Evolutionary conservation across 2,113 vertebrate species (phyloP).

Genomic region (Tupaia chinensis): DNA sequence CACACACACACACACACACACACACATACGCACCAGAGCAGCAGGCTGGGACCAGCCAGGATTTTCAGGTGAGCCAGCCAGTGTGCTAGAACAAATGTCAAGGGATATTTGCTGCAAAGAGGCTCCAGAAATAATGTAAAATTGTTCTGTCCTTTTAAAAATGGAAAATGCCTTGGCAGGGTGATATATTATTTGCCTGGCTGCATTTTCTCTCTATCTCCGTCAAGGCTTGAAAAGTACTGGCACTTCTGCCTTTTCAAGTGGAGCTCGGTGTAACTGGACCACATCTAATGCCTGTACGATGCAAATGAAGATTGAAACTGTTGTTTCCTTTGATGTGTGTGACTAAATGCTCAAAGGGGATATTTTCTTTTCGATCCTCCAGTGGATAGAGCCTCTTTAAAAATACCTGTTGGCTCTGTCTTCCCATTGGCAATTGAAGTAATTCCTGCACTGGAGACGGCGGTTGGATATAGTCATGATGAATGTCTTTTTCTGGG

Average conservation of each 20-base stretch:
- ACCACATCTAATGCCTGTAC: constrained; percentile 81
- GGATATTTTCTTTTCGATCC: constrained; percentile 73
- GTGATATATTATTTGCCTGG: constrained; percentile 74
- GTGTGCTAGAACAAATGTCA: constrained; percentile 13
- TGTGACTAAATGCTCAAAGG: constrained; percentile 80
- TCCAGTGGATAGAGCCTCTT: constrained; percentile 69
- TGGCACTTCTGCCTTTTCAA: constrained; percentile 69
- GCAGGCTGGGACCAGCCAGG: neutral
- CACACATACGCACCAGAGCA: neutral
- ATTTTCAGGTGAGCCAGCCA: neutral
- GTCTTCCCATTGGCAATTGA: constrained; percentile 21
- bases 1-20: no score
- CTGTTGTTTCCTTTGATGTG: constrained; percentile 81
- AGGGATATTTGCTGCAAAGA: constrained; percentile 55
- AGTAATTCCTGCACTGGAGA: neutral
- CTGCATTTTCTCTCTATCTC: constrained; percentile 70
- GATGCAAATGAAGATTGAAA: constrained; percentile 78
- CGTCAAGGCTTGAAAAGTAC: constrained; percentile 29
- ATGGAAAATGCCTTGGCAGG: constrained; percentile 65
- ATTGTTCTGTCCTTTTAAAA: constrained; percentile 76
- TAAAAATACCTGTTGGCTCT: constrained; percentile 82
- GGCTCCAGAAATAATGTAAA: constrained; percentile 61
- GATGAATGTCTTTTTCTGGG: constrained; percentile 72
- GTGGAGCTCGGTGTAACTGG: constrained; percentile 76
- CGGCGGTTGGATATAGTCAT: neutral